Conservation (phyloP, 2,113 vertebrate species). For the Rhombomys opimus region DNA sequence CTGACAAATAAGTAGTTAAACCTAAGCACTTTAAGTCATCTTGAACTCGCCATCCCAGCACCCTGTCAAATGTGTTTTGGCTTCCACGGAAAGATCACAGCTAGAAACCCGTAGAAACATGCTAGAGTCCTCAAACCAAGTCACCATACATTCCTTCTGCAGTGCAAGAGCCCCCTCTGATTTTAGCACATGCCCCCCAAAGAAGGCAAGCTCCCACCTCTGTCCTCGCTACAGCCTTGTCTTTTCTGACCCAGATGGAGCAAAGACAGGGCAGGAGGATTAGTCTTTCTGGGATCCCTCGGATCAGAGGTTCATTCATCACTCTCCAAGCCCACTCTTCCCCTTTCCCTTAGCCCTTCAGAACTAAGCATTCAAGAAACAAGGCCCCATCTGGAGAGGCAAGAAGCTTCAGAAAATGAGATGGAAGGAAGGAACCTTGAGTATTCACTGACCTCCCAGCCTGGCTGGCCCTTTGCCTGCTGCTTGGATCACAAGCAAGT, state of each 20-base stretch:
- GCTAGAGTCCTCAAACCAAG: not conserved
- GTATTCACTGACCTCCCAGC: not conserved
- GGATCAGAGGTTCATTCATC: not conserved
- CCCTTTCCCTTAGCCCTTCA: not conserved
- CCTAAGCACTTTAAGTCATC: not conserved
- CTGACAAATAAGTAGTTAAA: not conserved
- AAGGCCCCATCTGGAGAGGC: not conserved
- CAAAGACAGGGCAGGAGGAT: not conserved
- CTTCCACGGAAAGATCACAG: not conserved
- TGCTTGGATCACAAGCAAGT: not conserved
- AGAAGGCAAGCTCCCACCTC: not conserved
- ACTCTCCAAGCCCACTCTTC: not conserved
- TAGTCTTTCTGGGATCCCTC: not conserved
- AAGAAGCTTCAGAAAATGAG: constrained; percentile 53
- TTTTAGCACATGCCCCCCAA: not conserved
- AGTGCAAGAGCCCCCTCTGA: not conserved
- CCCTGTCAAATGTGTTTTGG: not conserved
- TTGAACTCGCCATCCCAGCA: not conserved
- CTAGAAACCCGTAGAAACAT: not conserved
- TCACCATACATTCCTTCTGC: not conserved
- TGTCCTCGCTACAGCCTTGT: not conserved
- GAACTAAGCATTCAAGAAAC: not conserved
- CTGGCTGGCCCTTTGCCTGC: not conserved
- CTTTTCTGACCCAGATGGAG: not conserved
- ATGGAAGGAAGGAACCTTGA: not conserved